phyloP scores from a whole-genome alignment of 2,113 vertebrate species.

The Clinocottus analis region DNA sequence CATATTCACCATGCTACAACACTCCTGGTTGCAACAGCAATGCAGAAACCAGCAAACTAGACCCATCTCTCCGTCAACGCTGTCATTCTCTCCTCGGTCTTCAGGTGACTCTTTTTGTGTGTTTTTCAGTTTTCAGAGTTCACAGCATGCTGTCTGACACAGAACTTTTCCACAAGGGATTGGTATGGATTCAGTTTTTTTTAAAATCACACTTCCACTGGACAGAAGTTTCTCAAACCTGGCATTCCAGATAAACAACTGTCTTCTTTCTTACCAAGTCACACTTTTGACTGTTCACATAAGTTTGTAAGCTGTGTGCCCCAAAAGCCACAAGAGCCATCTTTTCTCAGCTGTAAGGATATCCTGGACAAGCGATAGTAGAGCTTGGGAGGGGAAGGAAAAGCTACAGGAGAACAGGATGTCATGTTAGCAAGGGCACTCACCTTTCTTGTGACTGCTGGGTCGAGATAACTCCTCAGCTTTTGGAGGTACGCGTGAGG shows the following conservation, averaged over 20 bases:
- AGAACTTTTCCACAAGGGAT: neutral
- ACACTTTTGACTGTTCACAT: constrained; percentile 30
- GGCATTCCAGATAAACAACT: constrained; percentile 56
- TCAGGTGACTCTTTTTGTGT: neutral
- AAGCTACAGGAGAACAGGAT: constrained; percentile 47
- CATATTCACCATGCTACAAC: constrained; percentile 31
- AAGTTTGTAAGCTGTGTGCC: constrained; percentile 41
- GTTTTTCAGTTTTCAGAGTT: neutral
- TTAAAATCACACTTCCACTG: neutral
- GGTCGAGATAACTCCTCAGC: constrained; percentile 95
- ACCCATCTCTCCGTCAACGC: neutral
- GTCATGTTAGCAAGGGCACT: constrained; percentile 56
- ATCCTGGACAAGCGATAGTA: constrained; percentile 62
- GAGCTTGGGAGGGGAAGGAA: constrained; percentile 54
- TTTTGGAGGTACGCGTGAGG: constrained; percentile 97
- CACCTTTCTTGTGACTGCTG: constrained; percentile 97
- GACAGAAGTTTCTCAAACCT: constrained; percentile 32
- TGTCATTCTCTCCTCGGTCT: neutral
- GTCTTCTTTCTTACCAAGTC: constrained; percentile 38
- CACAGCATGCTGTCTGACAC: neutral
- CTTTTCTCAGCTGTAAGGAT: constrained; percentile 58
- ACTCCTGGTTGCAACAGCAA: constrained; percentile 10
- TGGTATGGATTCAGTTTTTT: constrained; percentile 2
- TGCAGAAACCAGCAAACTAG: neutral
- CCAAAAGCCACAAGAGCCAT: constrained; percentile 21